A percentile compares a stretch with the other conserved stretches of the same genome.
Conservation (phyloP, 1,140 invertebrate genomes). For the Tetranychus cinnabarinus region DNA sequence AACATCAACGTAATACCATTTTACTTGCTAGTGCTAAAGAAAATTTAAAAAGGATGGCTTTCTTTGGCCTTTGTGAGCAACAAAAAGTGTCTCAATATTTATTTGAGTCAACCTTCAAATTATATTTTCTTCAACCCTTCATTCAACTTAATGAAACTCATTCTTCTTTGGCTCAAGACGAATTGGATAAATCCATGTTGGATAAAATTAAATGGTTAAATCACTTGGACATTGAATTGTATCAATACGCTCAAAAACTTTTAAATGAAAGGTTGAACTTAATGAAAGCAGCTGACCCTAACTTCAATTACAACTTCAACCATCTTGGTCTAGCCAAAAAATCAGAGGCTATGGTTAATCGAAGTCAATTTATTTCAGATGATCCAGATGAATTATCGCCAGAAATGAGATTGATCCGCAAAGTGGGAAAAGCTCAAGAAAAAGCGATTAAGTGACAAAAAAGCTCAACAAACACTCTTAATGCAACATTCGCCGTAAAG, state of each 20-base stretch:
- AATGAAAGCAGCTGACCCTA: conserved; percentile 17
- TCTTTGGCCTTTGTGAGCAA: conserved; percentile 86
- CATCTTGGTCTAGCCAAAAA: not conserved
- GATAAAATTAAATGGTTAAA: conserved; percentile 54
- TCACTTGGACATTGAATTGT: conserved; percentile 70
- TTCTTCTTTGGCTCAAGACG: conserved; percentile 45
- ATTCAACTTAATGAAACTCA: conserved; percentile 70
- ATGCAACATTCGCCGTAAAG: too few relatives aligned
- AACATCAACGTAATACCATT: conserved; percentile 37
- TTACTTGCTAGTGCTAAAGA: conserved; percentile 80
- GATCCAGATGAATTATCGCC: too few relatives aligned
- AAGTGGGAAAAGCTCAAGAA: too few relatives aligned
- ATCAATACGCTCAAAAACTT: conserved; percentile 71
- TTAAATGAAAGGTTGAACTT: conserved; percentile 49
- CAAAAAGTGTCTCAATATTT: conserved; percentile 84
- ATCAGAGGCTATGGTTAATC: too few relatives aligned
- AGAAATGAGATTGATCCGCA: too few relatives aligned
- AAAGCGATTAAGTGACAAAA: too few relatives aligned
- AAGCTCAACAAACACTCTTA: too few relatives aligned
- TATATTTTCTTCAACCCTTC: conserved; percentile 65
- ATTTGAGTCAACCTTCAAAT: conserved; percentile 89
- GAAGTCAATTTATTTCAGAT: too few relatives aligned
- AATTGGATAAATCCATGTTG: conserved; percentile 41
- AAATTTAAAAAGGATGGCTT: conserved; percentile 81
- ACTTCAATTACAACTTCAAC: conserved; percentile 14